Base-by-base conservation (phyloP, 53 echinoderm and acorn worm species). In the Astropecten irregularis region DNA sequence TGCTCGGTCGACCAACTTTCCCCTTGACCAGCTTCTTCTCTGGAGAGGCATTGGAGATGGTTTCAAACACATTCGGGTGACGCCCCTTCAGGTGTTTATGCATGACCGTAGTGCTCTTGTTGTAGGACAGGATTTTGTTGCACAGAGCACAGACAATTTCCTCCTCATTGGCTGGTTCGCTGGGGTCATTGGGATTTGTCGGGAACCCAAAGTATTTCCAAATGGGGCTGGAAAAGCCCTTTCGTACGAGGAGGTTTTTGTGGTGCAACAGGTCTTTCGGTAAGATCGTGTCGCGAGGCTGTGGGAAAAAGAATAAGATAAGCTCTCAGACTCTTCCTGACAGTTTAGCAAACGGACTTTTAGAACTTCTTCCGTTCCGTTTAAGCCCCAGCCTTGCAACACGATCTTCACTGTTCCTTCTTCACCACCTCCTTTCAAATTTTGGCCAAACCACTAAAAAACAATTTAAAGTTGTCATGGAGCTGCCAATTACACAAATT, bases 131-230 rank as follows among this genome's bases (percentile, higher is more conserved):
- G 46, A 46, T 60, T 21, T 79, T 79, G 79, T 48, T 79, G 63
- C 79, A 79, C 27, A 79, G 79, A 44, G 79, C 79, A 47, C 79
- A 79, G 47, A 79, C 62, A 11, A 79, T 79, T 62, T 79, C 79
- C 1, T 79, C 79, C 34, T 79, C 79, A 47, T 46, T 61, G 79
- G 63, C 79, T 29, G 79, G 79, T 32, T 79, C 79, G 46, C 44
- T 79, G 1, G 79, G 79, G 20, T 79, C 79, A 44, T 40, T 62
- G 46, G 79, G 79, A 28, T 79, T 79, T n/a, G 60, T 60, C 32
- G 79, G 79, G 61, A 79, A 79, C 79, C 79, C 79, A 79, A 79
- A 79, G 62, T 79, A 79, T 60, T 62, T 60, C 79, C 79, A 79
- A 47, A 79, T 79, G 63, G 79, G 79, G 46, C 79, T 79, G 79